Evolutionary conservation across 2,888 invertebrate genomes (phyloP).

Genomic region (Hemaris fuciformis): DNA sequence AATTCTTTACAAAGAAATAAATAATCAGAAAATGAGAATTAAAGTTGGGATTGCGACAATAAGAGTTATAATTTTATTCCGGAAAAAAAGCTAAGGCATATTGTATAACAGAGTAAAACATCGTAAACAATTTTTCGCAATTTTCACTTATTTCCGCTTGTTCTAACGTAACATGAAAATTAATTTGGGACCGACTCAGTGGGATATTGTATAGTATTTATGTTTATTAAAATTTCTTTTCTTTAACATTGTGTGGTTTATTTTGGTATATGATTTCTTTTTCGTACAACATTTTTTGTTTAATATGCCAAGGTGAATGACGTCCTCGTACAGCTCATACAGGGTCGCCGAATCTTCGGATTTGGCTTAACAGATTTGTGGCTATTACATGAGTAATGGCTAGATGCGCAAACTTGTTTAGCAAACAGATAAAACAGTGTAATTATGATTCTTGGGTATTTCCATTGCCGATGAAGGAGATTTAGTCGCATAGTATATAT

Average conservation of each 20-base stretch:
- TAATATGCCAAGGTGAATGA: neutral
- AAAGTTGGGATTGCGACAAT: too few species aligned
- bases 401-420: too few species aligned
- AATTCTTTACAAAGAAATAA: too few species aligned
- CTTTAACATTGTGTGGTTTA: neutral
- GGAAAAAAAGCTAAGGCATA: neutral
- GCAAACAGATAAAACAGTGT: too few species aligned
- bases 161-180: neutral
- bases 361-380: too few species aligned
- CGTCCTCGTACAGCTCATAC: too few species aligned
- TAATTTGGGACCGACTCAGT: neutral
- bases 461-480: too few species aligned
- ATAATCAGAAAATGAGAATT: too few species aligned
- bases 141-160: neutral
- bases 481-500: too few species aligned
- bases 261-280: neutral
- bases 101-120: neutral
- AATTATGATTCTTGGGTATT: too few species aligned
- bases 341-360: too few species aligned
- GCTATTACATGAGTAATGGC: too few species aligned
- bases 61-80: neutral
- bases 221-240: conserved; percentile 4
- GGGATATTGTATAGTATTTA: conserved; percentile 3
- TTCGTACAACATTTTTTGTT: neutral
- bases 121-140: conserved; percentile 2